Percentiles rank a stretch among this genome's conserved stretches.
phyloP scores from a whole-genome alignment of 2,797 vertebrate species.

The Sebastes matsubarae region DNA sequence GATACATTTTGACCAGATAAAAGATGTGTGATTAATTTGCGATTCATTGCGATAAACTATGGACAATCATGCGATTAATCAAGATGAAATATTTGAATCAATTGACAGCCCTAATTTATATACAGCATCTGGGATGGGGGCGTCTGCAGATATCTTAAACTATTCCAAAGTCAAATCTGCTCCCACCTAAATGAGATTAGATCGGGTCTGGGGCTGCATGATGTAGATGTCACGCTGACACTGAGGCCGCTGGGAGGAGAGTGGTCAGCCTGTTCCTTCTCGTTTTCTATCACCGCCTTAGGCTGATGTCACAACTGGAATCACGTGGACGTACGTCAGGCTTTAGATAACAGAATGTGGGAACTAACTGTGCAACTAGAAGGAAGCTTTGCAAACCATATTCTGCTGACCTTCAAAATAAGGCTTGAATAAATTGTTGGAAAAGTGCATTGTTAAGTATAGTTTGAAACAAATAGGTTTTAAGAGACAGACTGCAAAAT shows the following conservation, averaged over 20 bases:
- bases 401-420: background rate
- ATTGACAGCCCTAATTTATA: too few relatives aligned
- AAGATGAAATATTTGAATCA: too few relatives aligned
- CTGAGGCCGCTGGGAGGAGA: background rate
- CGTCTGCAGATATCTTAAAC: background rate
- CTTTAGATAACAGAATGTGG: constrained; percentile 25
- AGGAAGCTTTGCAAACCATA: too few relatives aligned
- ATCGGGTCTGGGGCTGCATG: background rate
- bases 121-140: background rate
- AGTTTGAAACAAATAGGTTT: too few relatives aligned
- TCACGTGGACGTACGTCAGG: background rate
- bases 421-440: too few relatives aligned
- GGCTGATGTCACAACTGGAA: constrained; percentile 20
- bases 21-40: too few relatives aligned
- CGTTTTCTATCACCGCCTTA: background rate
- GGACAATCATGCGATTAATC: too few relatives aligned
- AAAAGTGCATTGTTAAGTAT: background rate
- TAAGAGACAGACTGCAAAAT: background rate
- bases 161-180: background rate
- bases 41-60: too few relatives aligned
- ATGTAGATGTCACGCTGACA: constrained; percentile 54
- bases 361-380: background rate
- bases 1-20: too few relatives aligned
- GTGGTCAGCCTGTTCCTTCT: constrained; percentile 37
- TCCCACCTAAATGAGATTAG: background rate